Base-by-base conservation (phyloP, 2,797 vertebrate genomes). In the Cyclura pinguis region DNA sequence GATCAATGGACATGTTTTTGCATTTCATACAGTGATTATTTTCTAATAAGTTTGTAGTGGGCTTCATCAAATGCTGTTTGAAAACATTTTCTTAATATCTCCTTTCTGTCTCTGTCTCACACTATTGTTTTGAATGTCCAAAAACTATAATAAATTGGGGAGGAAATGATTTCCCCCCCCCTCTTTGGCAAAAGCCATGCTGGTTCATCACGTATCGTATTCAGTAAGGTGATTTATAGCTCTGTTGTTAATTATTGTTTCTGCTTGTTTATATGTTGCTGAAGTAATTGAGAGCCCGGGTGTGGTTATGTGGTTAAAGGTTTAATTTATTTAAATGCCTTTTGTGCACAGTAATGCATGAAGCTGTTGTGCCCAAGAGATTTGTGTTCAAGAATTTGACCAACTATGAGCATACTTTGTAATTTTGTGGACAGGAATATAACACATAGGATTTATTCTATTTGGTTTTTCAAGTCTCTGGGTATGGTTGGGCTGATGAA, bases 191-290 rank as follows among this genome's bases (percentile, higher is more conserved):
- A 91, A 91, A 93, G 90, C 86, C 4, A 52, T 91, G 9, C 74
- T 92, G 80, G 35, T 91, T 90, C 80, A 84, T 95, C 87, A 87
- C 72, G 0, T 90, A 90, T 81, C 76, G 76, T 62, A 89, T 93
- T 94, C 92, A 93, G 10, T 86, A 84, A 84, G 59, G 89, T 91
- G 83, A 84, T 93, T 94, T 94, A 80, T 92, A 91, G 42, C 92
- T 91, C 27, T 92, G 4, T 88, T 29, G 86, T 38, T 94, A 94
- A 93, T 94, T 95, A 90, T 91, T 87, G 13, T 92, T 87, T 92
- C 84, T 84, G 80, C 12, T 94, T 92, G 92, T 93, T 93, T 90
- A 89, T 84, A 38, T 92, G 59, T 89, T 86, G 89, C 20, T 88
- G 90, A 93, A 92, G 86, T 92, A 93, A 64, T 62, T 72, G 57